Conservation (phyloP, 2,797 vertebrate species). For the Furcifer pardalis region DNA sequence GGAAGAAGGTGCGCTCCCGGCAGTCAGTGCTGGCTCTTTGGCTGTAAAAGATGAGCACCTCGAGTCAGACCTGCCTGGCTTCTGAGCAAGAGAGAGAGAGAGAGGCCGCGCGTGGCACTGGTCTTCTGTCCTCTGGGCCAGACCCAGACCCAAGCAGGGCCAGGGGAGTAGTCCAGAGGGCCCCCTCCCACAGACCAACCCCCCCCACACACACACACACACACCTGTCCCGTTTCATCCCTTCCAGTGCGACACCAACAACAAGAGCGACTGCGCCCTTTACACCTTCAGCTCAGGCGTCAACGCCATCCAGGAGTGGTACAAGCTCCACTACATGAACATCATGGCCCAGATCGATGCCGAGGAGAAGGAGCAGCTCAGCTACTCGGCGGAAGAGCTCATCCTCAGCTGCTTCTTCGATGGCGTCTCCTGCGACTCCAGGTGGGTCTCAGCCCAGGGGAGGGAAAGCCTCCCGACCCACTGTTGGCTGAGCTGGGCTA, state of each 20-base stretch:
- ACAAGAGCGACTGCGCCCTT: conserved; percentile 73
- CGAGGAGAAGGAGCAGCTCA: conserved; percentile 78
- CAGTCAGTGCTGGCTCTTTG: no score
- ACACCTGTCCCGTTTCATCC: conserved; percentile 28
- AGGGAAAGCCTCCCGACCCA: not conserved
- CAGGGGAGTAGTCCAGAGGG: not conserved
- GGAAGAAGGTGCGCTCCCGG: no score
- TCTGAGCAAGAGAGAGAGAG: no score
- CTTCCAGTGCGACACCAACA: conserved; percentile 75
- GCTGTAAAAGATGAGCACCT: no score
- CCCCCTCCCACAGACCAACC: no score
- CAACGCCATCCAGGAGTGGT: conserved; percentile 84
- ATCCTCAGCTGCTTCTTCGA: conserved; percentile 81
- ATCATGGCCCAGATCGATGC: conserved; percentile 82
- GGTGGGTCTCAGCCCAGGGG: conserved; percentile 69
- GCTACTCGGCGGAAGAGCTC: conserved; percentile 80
- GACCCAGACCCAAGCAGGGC: no score
- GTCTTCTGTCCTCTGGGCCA: no score
- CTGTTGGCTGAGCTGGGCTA: not conserved
- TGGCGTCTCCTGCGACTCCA: conserved; percentile 78
- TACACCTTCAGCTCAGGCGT: conserved; percentile 82
- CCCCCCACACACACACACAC: no score
- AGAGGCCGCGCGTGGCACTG: no score
- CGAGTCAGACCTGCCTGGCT: no score
- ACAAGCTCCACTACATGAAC: conserved; percentile 84